Conservation (phyloP, 2,113 vertebrate species). For the Gymnogyps californianus region DNA sequence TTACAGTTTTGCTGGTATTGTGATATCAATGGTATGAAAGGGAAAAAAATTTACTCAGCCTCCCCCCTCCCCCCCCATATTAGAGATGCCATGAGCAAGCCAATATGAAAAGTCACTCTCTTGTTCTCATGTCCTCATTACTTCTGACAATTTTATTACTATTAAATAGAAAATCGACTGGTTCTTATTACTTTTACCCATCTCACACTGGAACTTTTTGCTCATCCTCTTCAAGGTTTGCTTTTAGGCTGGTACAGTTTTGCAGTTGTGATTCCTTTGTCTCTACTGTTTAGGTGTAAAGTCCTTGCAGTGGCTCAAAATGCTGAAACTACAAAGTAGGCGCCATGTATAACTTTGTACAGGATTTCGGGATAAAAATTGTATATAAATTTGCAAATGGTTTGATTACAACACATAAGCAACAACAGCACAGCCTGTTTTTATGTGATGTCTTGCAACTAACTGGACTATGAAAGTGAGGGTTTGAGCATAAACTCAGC, state of each 20-base stretch:
- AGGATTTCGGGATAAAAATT: conserved; percentile 3
- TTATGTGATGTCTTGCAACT: conserved; percentile 63
- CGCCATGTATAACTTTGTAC: conserved; percentile 67
- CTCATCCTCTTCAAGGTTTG: conserved; percentile 71
- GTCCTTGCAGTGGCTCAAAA: conserved; percentile 74
- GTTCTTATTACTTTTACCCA: conserved; percentile 39
- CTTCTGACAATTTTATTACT: background rate
- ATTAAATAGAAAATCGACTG: background rate
- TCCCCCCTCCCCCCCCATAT: background rate
- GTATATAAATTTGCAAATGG: conserved; percentile 60
- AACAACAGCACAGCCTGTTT: conserved; percentile 71
- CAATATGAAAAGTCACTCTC: background rate
- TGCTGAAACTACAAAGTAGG: conserved; percentile 82
- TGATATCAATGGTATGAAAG: conserved; percentile 23
- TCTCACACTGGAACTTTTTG: conserved; percentile 56
- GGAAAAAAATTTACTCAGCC: background rate
- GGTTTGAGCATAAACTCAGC: conserved; percentile 62
- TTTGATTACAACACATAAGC: conserved; percentile 73
- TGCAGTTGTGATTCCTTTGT: conserved; percentile 62
- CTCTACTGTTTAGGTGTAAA: conserved; percentile 75
- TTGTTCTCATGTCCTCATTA: background rate
- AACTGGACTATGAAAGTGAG: conserved; percentile 65
- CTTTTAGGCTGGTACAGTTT: conserved; percentile 60
- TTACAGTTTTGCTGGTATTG: conserved; percentile 75
- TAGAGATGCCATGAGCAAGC: conserved; percentile 5